These are phyloP conservation scores for Chaenogobius annularis DNA, from an alignment of 2,113 vertebrate genomes.

Conservation along the genomic window DNA sequence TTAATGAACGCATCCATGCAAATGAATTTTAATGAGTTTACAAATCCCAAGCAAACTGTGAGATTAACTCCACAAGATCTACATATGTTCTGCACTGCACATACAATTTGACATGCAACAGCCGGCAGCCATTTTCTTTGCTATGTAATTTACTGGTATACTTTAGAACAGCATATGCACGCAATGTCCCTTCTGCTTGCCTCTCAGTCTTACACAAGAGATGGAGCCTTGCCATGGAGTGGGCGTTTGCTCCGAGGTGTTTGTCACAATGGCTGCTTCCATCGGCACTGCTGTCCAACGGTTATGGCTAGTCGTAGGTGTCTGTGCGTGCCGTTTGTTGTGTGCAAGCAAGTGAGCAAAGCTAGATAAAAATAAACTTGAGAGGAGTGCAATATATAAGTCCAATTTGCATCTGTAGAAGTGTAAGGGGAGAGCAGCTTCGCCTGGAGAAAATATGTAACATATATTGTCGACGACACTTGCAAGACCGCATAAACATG, in stretches of 20 bases:
- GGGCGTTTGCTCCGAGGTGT: constrained; percentile 53
- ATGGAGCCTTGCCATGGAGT: constrained; percentile 50
- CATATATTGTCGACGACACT: constrained; percentile 15
- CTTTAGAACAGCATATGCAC: constrained; percentile 19
- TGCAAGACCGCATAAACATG: constrained; percentile 20
- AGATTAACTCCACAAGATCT: constrained; percentile 25
- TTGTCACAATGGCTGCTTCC: constrained; percentile 49
- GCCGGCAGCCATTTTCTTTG: not conserved
- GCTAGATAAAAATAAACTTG: constrained; percentile 33
- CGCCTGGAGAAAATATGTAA: constrained; percentile 19
- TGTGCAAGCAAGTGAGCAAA: constrained; percentile 1
- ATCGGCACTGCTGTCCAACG: constrained; percentile 33
- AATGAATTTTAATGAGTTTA: constrained; percentile 29
- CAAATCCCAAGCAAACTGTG: constrained; percentile 8
- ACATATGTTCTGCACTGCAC: not conserved
- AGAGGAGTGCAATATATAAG: constrained; percentile 7
- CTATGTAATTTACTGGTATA: not conserved
- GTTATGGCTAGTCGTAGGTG: constrained; percentile 20
- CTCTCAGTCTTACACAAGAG: constrained; percentile 33
- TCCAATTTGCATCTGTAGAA: constrained; percentile 20
- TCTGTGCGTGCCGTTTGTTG: constrained; percentile 9
- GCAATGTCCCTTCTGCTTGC: constrained; percentile 26
- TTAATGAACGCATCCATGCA: too few species aligned
- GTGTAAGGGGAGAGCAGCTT: constrained; percentile 11
- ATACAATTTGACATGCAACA: not conserved